Evolutionary conservation across 2,888 invertebrate genomes (phyloP).

Genomic region (Apamea sordens): DNA sequence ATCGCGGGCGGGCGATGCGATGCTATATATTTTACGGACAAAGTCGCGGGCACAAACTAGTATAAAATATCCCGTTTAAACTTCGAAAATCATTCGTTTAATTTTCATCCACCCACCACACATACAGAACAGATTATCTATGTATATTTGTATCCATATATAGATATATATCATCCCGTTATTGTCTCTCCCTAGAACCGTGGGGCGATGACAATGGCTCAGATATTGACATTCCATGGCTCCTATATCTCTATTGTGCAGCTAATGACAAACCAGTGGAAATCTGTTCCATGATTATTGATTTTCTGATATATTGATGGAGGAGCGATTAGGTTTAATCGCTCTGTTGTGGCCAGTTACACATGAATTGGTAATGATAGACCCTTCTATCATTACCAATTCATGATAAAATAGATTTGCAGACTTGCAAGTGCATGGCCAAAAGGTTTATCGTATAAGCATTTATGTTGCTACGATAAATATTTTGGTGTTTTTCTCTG

Average conservation of each 20-base stretch:
- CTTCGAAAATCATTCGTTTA: slow-evolving; percentile 28
- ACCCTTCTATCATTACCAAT: too few species aligned
- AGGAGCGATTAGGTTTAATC: slow-evolving; percentile 45
- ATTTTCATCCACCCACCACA: slow-evolving; percentile 8
- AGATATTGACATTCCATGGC: slow-evolving; percentile 86
- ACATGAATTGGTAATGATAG: not conserved
- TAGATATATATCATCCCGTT: slow-evolving; percentile 66
- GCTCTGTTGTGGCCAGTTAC: slow-evolving; percentile 25
- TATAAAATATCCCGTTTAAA: not conserved
- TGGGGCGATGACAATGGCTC: slow-evolving; percentile 78
- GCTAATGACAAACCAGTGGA: slow-evolving; percentile 85
- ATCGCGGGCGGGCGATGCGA: not conserved
- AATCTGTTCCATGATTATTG: slow-evolving; percentile 80
- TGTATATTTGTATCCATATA: slow-evolving; percentile 2
- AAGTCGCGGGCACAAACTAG: too few species aligned
- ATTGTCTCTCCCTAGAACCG: slow-evolving; percentile 67
- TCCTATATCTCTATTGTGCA: slow-evolving; percentile 81
- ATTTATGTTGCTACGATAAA: too few species aligned
- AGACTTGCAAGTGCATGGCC: not conserved
- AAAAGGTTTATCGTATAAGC: not conserved
- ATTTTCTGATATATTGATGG: slow-evolving; percentile 72
- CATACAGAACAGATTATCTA: slow-evolving; percentile 23
- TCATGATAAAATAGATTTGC: not conserved
- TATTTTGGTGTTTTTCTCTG: not conserved
- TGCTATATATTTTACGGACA: too few species aligned